Evolutionary conservation across 2,888 invertebrate species (phyloP).

Genomic region (Pristionchus exspectatus): DNA sequence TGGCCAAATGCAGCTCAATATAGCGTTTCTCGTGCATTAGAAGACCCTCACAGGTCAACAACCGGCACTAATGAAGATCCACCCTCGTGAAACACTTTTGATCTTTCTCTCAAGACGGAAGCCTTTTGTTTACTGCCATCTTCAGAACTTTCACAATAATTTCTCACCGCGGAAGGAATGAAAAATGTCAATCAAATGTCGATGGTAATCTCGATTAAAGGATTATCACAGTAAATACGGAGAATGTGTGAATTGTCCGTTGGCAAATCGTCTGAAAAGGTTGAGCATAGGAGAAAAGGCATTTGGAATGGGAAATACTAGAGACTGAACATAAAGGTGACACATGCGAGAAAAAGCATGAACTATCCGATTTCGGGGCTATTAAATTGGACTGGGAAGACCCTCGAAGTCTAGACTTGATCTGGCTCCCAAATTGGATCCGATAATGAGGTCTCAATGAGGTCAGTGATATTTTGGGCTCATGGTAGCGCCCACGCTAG

Average conservation of each 20-base stretch:
- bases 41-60: neutral
- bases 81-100: constrained; percentile 2
- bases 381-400: neutral
- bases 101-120: neutral
- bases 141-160: neutral
- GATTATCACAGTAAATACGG: neutral
- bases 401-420: constrained; percentile 26
- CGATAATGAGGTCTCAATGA: neutral
- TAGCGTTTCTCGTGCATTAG: too few species aligned
- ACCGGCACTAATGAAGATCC: neutral
- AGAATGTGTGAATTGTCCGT: neutral
- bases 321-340: neutral
- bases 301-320: neutral
- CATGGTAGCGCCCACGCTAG: neutral
- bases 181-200: neutral
- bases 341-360: neutral
- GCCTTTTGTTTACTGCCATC: neutral
- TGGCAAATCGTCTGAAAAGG: neutral
- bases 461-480: neutral
- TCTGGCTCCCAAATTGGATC: neutral
- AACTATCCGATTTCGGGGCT: neutral
- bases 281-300: neutral
- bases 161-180: neutral
- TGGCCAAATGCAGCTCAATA: neutral
- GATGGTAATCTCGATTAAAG: neutral